A percentile compares a stretch with the other conserved stretches of the same genome.
Evolutionary conservation across 2,888 invertebrate species (phyloP).

Genomic region (Acleris literana): DNA sequence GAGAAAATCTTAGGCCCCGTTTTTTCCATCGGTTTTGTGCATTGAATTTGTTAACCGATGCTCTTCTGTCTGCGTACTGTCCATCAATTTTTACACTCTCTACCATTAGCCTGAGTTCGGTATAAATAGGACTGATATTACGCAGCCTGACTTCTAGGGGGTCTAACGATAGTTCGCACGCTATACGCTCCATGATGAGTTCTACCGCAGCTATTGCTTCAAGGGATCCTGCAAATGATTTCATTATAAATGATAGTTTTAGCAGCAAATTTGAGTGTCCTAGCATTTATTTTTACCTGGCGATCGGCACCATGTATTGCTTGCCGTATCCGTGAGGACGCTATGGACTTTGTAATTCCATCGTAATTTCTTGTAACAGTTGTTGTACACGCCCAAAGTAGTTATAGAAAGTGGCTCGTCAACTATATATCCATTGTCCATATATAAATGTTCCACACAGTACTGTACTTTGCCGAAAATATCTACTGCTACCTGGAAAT

Average conservation of each 20-base stretch:
- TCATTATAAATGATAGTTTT: background rate
- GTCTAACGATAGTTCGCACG: conserved; percentile 72
- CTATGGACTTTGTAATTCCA: conserved; percentile 55
- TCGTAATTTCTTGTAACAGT: conserved; percentile 51
- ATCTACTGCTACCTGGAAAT: conserved; percentile 55
- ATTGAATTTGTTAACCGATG: conserved; percentile 78
- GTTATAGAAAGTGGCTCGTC: conserved; percentile 50
- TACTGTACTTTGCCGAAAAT: conserved; percentile 77
- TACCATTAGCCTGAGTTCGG: conserved; percentile 64
- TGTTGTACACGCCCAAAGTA: conserved; percentile 43
- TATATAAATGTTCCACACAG: conserved; percentile 70
- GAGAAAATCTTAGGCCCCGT: conserved; percentile 84
- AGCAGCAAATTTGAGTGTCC: background rate
- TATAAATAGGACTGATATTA: conserved; percentile 61
- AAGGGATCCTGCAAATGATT: conserved; percentile 54
- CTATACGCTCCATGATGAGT: conserved; percentile 84
- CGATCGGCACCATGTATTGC: conserved; percentile 58
- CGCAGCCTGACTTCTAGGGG: conserved; percentile 75
- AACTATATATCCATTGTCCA: conserved; percentile 72
- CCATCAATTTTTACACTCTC: conserved; percentile 73
- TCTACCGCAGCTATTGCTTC: conserved; percentile 81
- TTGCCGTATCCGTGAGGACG: conserved; percentile 57
- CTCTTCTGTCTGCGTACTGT: conserved; percentile 73
- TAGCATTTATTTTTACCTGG: conserved; percentile 50
- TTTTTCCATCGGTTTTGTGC: conserved; percentile 87